These are phyloP conservation scores for Poecilia latipinna DNA, from an alignment of 2,113 vertebrate genomes.

Conservation along the genomic window DNA sequence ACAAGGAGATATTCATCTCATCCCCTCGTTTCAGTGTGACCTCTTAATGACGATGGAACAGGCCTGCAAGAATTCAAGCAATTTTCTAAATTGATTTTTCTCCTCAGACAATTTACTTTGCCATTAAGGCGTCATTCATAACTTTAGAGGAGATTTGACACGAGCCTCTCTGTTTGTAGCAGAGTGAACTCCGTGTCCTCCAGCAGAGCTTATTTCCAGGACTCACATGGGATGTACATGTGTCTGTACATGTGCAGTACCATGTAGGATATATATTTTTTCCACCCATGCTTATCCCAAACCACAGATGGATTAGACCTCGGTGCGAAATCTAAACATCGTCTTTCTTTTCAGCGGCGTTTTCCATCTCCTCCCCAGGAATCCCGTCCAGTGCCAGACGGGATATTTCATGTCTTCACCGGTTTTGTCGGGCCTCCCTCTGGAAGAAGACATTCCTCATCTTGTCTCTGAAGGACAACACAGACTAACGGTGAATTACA, in stretches of 20 bases:
- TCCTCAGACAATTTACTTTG: constrained; percentile 74
- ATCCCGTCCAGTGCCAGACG: too few relatives aligned
- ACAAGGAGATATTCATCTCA: constrained; percentile 56
- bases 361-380: too few relatives aligned
- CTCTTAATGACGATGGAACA: constrained; percentile 75
- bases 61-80: constrained; percentile 75
- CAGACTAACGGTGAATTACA: too few relatives aligned
- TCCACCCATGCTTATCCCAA: too few relatives aligned
- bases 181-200: background rate
- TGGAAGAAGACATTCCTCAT: too few relatives aligned
- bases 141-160: constrained; percentile 62
- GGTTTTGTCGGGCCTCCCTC: too few relatives aligned
- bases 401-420: too few relatives aligned
- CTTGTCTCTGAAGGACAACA: too few relatives aligned
- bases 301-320: too few relatives aligned
- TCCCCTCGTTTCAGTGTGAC: constrained; percentile 54
- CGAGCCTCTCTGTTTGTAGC: constrained; percentile 18
- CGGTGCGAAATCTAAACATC: too few relatives aligned
- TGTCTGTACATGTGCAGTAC: background rate
- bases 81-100: constrained; percentile 82
- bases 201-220: background rate
- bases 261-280: too few relatives aligned
- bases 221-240: background rate
- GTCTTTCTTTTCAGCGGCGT: too few relatives aligned
- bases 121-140: constrained; percentile 68